phyloP scores from a whole-genome alignment of 92 coral and sea anemone species.

The Phymanthus crucifer region DNA sequence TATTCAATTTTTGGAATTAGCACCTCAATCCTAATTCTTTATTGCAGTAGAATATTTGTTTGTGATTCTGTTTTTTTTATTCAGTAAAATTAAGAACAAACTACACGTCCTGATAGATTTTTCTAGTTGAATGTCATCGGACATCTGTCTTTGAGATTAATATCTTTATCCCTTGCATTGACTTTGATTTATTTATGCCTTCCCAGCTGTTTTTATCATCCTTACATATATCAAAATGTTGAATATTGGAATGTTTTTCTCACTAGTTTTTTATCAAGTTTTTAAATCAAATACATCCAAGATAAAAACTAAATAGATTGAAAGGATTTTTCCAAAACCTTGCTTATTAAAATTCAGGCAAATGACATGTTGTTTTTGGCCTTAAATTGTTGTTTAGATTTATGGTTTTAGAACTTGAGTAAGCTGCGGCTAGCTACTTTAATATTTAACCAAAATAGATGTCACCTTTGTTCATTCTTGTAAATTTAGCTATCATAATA shows the following conservation, averaged over 20 bases:
- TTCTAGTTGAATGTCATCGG: neutral
- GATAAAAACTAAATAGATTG: neutral
- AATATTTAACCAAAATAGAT: neutral
- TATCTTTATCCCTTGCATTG: neutral
- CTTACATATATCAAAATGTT: neutral
- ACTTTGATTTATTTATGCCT: neutral
- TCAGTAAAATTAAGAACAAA: neutral
- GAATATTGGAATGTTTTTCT: neutral
- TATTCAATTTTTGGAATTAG: neutral
- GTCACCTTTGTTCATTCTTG: neutral
- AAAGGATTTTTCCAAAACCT: neutral
- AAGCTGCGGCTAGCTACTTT: neutral
- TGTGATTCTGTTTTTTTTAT: neutral
- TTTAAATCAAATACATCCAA: neutral
- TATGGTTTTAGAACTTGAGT: neutral
- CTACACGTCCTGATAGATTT: neutral
- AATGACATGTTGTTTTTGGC: neutral
- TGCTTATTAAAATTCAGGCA: neutral
- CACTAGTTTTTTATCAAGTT: neutral
- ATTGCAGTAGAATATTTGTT: neutral
- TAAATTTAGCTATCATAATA: neutral
- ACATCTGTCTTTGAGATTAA: neutral
- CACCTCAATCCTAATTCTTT: neutral
- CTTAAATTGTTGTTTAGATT: neutral
- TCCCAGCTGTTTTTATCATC: constrained; percentile 1